A percentile compares a stretch with the other conserved stretches of the same genome.
These are phyloP conservation scores for Zalophus californianus DNA, from an alignment of 2,797 vertebrate genomes.

Conservation along the genomic window DNA sequence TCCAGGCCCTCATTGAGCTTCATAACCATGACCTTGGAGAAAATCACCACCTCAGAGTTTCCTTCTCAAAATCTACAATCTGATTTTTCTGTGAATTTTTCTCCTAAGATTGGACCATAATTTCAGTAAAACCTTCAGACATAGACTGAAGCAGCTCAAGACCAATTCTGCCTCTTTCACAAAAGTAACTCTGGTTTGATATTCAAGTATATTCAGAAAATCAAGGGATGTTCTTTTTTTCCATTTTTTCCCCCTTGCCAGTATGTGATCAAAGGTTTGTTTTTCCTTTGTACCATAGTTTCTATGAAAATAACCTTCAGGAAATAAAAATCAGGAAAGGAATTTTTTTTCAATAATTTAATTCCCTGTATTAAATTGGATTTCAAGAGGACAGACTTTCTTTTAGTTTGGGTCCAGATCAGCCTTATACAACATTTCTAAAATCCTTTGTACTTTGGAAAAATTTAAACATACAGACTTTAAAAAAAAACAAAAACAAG, in stretches of 20 bases:
- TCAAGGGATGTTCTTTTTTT: slow-evolving; percentile 73
- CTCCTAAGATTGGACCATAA: slow-evolving; percentile 78
- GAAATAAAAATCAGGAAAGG: slow-evolving; percentile 70
- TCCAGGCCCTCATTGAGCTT: slow-evolving; percentile 94
- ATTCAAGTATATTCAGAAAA: slow-evolving; percentile 79
- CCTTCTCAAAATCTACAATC: slow-evolving; percentile 95
- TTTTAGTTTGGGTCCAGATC: slow-evolving; percentile 81
- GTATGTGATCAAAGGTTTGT: slow-evolving; percentile 70
- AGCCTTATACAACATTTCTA: slow-evolving; percentile 83
- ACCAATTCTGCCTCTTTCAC: slow-evolving; percentile 85
- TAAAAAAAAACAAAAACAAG: not conserved
- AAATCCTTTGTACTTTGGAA: slow-evolving; percentile 74
- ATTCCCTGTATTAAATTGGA: slow-evolving; percentile 69
- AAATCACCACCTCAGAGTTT: slow-evolving; percentile 94
- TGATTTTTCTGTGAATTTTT: slow-evolving; percentile 85
- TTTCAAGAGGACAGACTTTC: slow-evolving; percentile 75
- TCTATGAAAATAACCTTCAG: slow-evolving; percentile 79
- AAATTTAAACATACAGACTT: slow-evolving; percentile 71
- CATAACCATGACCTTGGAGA: slow-evolving; percentile 95
- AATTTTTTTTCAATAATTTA: slow-evolving; percentile 72
- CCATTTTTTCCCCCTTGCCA: not conserved
- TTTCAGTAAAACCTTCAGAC: slow-evolving; percentile 86
- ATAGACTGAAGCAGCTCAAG: slow-evolving; percentile 85
- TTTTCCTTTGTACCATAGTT: slow-evolving; percentile 72
- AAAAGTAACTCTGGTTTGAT: slow-evolving; percentile 77